Percentiles rank a stretch among this genome's conserved stretches.
phyloP scores from a whole-genome alignment of 2,888 invertebrate genomes.

The Chymomyza amoena region DNA sequence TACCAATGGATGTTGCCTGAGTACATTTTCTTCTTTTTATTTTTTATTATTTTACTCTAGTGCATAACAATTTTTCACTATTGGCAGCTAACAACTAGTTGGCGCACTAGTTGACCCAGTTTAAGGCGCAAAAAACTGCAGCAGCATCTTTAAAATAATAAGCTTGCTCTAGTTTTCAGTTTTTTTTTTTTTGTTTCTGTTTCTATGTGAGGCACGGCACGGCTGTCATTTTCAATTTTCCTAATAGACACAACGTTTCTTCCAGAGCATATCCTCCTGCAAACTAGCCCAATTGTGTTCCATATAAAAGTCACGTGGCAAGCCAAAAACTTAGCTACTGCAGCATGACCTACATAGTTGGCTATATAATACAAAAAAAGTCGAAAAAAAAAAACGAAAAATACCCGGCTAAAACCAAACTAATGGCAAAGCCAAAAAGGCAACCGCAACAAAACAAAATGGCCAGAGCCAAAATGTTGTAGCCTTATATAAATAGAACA shows the following conservation, averaged over 20 bases:
- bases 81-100: not conserved
- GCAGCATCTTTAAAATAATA: slow-evolving; percentile 49
- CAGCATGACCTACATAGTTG: slow-evolving; percentile 55
- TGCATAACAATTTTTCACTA: not conserved
- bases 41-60: not conserved
- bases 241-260: slow-evolving; percentile 57
- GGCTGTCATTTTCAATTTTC: slow-evolving; percentile 67
- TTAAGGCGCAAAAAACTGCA: slow-evolving; percentile 7
- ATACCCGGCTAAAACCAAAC: slow-evolving; percentile 28
- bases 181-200: slow-evolving; percentile 18
- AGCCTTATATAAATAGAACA: not conserved
- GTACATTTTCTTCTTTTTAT: not conserved
- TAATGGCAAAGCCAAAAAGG: slow-evolving; percentile 34
- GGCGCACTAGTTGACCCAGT: slow-evolving; percentile 36
- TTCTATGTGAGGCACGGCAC: not conserved
- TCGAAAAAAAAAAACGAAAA: slow-evolving; percentile 29
- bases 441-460: slow-evolving; percentile 13
- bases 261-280: not conserved
- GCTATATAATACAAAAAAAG: not conserved
- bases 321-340: slow-evolving; percentile 19
- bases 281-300: slow-evolving; percentile 58
- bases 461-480: not conserved
- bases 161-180: slow-evolving; percentile 42
- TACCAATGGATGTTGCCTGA: slow-evolving; percentile 32
- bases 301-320: slow-evolving; percentile 55